A percentile compares a stretch with the other conserved stretches of the same genome.
These are phyloP conservation scores for Argya squamiceps DNA, from an alignment of 2,797 vertebrate genomes.

Conservation along the genomic window DNA sequence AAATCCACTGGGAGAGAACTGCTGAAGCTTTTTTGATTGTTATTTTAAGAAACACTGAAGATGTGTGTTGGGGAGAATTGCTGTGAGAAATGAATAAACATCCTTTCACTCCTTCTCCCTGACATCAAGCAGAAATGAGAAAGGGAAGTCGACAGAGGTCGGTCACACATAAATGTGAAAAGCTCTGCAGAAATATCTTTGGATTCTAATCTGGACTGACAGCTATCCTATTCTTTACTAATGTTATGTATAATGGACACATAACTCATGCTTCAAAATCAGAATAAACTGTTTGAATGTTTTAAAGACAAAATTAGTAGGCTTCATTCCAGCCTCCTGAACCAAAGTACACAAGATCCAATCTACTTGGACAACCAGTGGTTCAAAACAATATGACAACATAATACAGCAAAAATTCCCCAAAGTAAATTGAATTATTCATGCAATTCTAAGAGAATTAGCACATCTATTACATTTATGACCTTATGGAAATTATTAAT, in stretches of 20 bases:
- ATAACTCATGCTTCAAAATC: neutral
- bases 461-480: neutral
- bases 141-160: neutral
- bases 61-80: neutral
- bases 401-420: neutral
- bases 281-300: neutral
- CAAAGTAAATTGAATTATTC: neutral
- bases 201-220: neutral
- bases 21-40: neutral
- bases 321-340: neutral
- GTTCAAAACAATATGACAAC: neutral
- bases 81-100: conserved; percentile 7
- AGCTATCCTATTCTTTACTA: neutral
- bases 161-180: neutral
- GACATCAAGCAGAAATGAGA: neutral
- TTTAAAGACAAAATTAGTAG: neutral
- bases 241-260: neutral
- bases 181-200: neutral
- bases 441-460: neutral
- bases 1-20: neutral
- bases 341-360: neutral
- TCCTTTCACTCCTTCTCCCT: neutral
- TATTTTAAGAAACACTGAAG: neutral
- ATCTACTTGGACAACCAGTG: neutral
- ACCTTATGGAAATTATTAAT: neutral